Evolutionary conservation across 2,113 vertebrate genomes (phyloP).

Genomic region (Myotis brandtii): DNA sequence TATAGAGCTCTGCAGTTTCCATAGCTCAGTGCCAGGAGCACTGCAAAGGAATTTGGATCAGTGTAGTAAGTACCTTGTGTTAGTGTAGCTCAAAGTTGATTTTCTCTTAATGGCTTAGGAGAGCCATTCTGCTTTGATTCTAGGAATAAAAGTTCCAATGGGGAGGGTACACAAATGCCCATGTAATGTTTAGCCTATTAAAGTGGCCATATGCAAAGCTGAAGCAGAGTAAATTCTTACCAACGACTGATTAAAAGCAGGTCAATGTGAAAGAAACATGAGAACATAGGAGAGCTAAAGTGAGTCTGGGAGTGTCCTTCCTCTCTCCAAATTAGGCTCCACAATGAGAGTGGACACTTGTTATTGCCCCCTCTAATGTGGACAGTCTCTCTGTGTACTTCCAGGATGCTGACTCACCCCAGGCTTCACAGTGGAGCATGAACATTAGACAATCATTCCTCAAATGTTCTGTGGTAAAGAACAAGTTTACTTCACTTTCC

Average conservation of each 20-base stretch:
- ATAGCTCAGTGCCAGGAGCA: conserved; percentile 11
- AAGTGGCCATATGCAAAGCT: conserved; percentile 13
- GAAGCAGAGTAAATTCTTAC: conserved; percentile 37
- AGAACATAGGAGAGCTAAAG: background rate
- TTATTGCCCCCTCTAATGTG: background rate
- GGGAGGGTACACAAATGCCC: background rate
- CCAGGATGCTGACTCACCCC: background rate
- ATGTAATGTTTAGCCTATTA: conserved; percentile 41
- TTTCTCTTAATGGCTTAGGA: conserved; percentile 56
- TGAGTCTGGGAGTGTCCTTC: background rate
- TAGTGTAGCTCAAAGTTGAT: conserved; percentile 38
- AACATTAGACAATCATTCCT: background rate
- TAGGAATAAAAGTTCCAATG: conserved; percentile 45
- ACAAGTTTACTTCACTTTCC: background rate
- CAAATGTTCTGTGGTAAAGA: background rate
- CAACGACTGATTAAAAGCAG: background rate
- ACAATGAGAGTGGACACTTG: background rate
- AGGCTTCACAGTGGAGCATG: background rate
- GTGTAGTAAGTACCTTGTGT: conserved; percentile 28
- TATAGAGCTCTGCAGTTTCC: conserved; percentile 30
- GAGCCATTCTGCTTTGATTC: conserved; percentile 60
- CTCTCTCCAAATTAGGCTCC: background rate
- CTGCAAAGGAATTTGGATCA: conserved; percentile 20
- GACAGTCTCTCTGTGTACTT: background rate
- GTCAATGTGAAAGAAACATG: background rate